A percentile compares a stretch with the other conserved stretches of the same genome.
Conservation (phyloP, 1,140 invertebrate species). For the Sitophilus oryzae region DNA sequence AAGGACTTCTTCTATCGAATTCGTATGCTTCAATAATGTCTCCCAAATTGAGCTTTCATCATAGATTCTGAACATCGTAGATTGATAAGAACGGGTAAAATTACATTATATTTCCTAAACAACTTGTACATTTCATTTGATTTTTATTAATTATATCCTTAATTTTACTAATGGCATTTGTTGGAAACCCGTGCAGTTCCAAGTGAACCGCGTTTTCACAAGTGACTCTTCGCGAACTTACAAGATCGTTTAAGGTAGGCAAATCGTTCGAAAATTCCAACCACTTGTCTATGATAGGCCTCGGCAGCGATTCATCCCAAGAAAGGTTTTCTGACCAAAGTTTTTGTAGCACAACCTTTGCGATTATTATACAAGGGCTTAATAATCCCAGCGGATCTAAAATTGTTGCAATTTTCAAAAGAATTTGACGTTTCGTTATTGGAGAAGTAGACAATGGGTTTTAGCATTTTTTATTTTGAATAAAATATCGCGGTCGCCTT, state of each 20-base stretch:
- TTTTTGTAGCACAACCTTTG: conserved; percentile 44
- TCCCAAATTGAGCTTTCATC: conserved; percentile 1
- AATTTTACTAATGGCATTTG: no score
- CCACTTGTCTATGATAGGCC: conserved; percentile 25
- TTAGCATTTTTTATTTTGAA: no score
- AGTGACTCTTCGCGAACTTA: background rate
- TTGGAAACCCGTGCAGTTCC: conserved; percentile 16
- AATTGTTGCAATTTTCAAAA: conserved; percentile 27
- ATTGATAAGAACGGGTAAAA: background rate
- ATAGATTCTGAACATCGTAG: background rate
- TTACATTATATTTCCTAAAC: conserved; percentile 3
- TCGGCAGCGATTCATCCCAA: conserved; percentile 41
- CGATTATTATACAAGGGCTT: conserved; percentile 36
- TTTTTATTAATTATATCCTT: no score
- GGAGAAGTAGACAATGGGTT: no score
- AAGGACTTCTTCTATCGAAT: conserved; percentile 4
- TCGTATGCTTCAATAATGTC: no score
- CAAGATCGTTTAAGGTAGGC: no score
- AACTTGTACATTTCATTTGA: background rate
- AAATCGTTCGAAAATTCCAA: no score
- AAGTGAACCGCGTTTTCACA: conserved; percentile 4
- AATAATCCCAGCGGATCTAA: conserved; percentile 46
- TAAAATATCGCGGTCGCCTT: no score
- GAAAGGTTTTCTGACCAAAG: conserved; percentile 37
- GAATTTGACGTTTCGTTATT: conserved; percentile 10